Percentiles rank a stretch among this genome's conserved stretches.
phyloP scores from a whole-genome alignment of 2,113 vertebrate species.

The Scartelaos histophorus region DNA sequence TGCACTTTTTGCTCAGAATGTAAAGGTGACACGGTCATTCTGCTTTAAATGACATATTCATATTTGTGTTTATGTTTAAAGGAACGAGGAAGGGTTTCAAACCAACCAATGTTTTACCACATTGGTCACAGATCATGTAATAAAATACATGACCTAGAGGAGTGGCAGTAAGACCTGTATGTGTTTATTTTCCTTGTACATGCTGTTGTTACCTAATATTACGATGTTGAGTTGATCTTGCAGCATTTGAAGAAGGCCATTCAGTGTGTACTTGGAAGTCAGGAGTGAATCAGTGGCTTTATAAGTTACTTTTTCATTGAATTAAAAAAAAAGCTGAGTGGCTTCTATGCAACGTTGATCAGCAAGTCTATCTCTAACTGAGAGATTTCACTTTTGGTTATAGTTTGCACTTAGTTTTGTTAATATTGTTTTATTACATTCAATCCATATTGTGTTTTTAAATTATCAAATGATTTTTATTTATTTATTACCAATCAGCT shows the following conservation, averaged over 20 bases:
- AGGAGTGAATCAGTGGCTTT: constrained; percentile 28
- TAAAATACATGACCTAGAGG: neutral
- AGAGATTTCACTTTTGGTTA: constrained; percentile 10
- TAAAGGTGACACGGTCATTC: constrained; percentile 36
- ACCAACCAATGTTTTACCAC: neutral
- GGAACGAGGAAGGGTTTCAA: constrained; percentile 18
- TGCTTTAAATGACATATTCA: constrained; percentile 13
- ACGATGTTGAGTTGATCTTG: neutral
- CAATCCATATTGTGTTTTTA: constrained; percentile 46
- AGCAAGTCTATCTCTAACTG: constrained; percentile 31
- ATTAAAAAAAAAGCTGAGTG: constrained; percentile 71
- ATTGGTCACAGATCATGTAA: constrained; percentile 21
- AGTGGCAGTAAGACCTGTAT: constrained; percentile 6
- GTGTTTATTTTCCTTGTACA: constrained; percentile 8
- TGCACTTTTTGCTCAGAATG: constrained; percentile 71
- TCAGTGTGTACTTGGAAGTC: constrained; percentile 15
- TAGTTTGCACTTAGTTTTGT: constrained; percentile 39
- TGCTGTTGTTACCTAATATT: neutral
- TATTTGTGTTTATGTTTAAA: constrained; percentile 11
- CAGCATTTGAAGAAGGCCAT: constrained; percentile 10
- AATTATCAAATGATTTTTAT: constrained; percentile 52
- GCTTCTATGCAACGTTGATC: constrained; percentile 90
- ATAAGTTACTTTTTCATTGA: constrained; percentile 54
- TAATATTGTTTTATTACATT: constrained; percentile 33
- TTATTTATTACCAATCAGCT: constrained; percentile 66